phyloP scores from a whole-genome alignment of 1,140 invertebrate species.

The Conus betulinus region DNA sequence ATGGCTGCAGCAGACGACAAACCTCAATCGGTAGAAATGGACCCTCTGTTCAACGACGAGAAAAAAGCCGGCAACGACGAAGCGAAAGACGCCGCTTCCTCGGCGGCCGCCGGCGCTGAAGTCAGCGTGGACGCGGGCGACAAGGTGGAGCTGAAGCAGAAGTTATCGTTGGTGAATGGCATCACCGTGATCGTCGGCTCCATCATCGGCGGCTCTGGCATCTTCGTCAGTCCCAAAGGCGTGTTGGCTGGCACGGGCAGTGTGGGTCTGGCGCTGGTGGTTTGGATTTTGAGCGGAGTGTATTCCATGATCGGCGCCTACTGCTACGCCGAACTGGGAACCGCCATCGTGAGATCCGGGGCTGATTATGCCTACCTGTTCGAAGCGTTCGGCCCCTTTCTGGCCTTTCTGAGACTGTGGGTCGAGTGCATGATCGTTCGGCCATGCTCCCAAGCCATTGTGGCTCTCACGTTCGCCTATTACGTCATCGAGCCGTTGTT shows the following conservation, averaged over 20 bases:
- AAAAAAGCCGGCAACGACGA: neutral
- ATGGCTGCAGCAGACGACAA: constrained; percentile 10
- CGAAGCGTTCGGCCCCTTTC: constrained; percentile 74
- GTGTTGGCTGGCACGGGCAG: constrained; percentile 88
- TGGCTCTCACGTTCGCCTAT: constrained; percentile 74
- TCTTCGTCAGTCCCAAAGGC: constrained; percentile 97
- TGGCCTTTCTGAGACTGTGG: constrained; percentile 75
- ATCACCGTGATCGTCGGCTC: constrained; percentile 73
- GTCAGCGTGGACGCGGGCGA: constrained; percentile 28
- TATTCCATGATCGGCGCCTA: constrained; percentile 83
- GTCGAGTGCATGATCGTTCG: constrained; percentile 85
- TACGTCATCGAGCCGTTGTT: constrained; percentile 75
- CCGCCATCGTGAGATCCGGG: constrained; percentile 71
- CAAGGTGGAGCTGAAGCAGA: constrained; percentile 67
- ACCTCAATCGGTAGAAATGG: constrained; percentile 3
- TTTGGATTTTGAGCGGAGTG: constrained; percentile 90
- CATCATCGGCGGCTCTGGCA: constrained; percentile 84
- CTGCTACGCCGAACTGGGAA: constrained; percentile 74
- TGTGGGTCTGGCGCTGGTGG: constrained; percentile 87
- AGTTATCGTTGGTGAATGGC: constrained; percentile 70
- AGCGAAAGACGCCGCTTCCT: constrained; percentile 48
- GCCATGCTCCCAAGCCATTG: constrained; percentile 81
- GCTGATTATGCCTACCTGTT: constrained; percentile 75
- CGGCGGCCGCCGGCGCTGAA: constrained; percentile 48
- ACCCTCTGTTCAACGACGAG: neutral